Percentiles rank a stretch among this genome's conserved stretches.
These are phyloP conservation scores for Piscicola geometra DNA, from an alignment of 2,888 invertebrate genomes.

Conservation along the genomic window DNA sequence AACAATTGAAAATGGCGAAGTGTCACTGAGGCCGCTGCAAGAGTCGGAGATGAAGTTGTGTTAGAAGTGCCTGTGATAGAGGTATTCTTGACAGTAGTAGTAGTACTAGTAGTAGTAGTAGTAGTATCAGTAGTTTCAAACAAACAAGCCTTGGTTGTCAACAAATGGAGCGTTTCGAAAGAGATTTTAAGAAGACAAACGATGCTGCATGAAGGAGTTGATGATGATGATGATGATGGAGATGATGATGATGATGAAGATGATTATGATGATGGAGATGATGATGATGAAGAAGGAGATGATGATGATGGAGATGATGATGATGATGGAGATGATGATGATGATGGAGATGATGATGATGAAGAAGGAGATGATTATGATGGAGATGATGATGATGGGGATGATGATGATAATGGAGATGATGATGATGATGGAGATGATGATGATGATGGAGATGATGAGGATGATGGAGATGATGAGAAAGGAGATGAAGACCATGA, in stretches of 20 bases:
- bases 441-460: constrained; percentile 1
- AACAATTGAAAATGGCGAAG: background rate
- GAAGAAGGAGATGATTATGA: background rate
- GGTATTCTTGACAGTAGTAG: too few species aligned
- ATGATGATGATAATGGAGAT: background rate
- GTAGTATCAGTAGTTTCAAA: too few species aligned
- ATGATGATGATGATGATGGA: background rate
- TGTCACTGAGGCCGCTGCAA: too few species aligned
- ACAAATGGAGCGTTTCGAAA: background rate
- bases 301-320: constrained; percentile 5
- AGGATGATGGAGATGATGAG: background rate
- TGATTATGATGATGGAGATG: background rate
- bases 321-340: background rate
- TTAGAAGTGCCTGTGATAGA: too few species aligned
- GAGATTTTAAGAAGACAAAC: too few species aligned
- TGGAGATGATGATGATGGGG: background rate
- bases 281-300: background rate
- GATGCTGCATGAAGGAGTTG: background rate
- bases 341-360: background rate
- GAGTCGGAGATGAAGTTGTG: too few species aligned
- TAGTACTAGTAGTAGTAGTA: too few species aligned
- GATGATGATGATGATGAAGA: background rate
- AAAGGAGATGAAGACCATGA: background rate
- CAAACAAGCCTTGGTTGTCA: background rate
- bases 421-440: constrained; percentile 2